Evolutionary conservation across 2,888 invertebrate species (phyloP).

Genomic region (Parnassius mnemosyne): DNA sequence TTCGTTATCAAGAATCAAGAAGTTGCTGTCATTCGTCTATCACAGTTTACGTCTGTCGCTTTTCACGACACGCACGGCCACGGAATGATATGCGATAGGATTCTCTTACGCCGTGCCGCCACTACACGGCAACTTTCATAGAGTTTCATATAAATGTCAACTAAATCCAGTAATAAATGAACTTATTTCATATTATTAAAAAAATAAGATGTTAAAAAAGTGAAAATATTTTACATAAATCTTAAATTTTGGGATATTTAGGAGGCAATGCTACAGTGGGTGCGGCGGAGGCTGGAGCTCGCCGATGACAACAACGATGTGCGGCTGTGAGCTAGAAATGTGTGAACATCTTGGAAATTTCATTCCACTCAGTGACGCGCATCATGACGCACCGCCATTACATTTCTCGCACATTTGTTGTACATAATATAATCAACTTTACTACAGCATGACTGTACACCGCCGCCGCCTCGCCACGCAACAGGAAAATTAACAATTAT

Average conservation of each 20-base stretch:
- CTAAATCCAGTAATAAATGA: too few species aligned
- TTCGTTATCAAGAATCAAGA: too few species aligned
- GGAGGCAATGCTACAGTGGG: constrained; percentile 67
- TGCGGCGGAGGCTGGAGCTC: constrained; percentile 64
- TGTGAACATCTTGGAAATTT: constrained; percentile 2
- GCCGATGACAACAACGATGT: constrained; percentile 29
- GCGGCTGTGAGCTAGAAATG: constrained; percentile 17
- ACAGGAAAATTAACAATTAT: constrained; percentile 1
- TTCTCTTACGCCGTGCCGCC: too few species aligned
- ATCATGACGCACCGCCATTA: background rate
- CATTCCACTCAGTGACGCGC: background rate
- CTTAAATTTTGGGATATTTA: constrained; percentile 8
- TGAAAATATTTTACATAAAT: too few species aligned
- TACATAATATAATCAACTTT: background rate
- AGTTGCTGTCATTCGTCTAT: too few species aligned
- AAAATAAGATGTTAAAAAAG: too few species aligned
- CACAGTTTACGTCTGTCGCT: too few species aligned
- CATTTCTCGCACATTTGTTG: background rate
- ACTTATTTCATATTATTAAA: too few species aligned
- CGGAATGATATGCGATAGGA: too few species aligned
- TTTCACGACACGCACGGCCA: too few species aligned
- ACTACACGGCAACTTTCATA: too few species aligned
- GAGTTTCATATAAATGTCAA: too few species aligned
- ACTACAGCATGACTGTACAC: background rate
- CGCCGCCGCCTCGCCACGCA: background rate